phyloP scores from a whole-genome alignment of 2,113 vertebrate genomes.

The Poeciliopsis retropinna region DNA sequence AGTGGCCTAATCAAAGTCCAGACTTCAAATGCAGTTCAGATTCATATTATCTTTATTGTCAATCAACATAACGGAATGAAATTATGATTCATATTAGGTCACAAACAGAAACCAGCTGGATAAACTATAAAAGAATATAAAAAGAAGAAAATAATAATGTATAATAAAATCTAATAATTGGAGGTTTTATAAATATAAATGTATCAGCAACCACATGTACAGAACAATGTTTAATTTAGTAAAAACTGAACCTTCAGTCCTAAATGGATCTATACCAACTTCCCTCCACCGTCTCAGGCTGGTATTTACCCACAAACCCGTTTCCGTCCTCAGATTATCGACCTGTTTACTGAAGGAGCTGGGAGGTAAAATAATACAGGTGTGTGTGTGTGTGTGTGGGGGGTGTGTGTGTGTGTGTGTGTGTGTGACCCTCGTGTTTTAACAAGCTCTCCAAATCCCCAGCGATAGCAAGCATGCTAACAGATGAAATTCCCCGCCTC shows the following conservation, averaged over 20 bases:
- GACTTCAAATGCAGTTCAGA: too few relatives aligned
- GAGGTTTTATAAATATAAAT: too few relatives aligned
- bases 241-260: background rate
- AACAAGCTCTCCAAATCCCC: constrained; percentile 44
- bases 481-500: constrained; percentile 39
- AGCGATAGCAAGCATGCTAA: constrained; percentile 19
- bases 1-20: too few relatives aligned
- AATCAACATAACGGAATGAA: too few relatives aligned
- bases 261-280: background rate
- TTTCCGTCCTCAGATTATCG: background rate
- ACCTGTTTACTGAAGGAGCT: constrained; percentile 17
- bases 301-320: background rate
- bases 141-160: too few relatives aligned
- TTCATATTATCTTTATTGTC: too few relatives aligned
- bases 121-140: too few relatives aligned
- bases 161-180: too few relatives aligned
- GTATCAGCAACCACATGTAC: too few relatives aligned
- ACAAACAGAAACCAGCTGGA: too few relatives aligned
- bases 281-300: background rate
- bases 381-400: constrained; percentile 20
- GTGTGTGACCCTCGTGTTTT: constrained; percentile 28
- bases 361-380: constrained; percentile 1
- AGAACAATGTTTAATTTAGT: background rate
- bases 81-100: too few relatives aligned
- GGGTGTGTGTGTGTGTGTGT: constrained; percentile 18